phyloP scores from a whole-genome alignment of 2,797 vertebrate genomes.

The Lagocephalus sceleratus region DNA sequence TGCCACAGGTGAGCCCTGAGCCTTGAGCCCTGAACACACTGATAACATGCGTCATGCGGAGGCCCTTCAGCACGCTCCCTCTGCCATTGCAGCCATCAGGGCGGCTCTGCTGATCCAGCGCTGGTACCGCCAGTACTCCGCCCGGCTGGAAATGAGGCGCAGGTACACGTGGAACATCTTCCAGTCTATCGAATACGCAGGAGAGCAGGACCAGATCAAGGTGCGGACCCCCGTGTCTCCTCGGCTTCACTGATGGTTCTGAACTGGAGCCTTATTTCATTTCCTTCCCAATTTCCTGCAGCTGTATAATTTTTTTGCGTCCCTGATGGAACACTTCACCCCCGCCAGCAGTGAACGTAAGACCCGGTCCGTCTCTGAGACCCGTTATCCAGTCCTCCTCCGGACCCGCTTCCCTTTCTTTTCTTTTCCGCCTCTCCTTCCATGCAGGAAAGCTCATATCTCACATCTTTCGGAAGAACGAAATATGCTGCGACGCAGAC shows the following conservation, averaged over 20 bases:
- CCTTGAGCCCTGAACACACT: background rate
- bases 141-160: constrained; percentile 83
- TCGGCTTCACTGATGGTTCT: too few relatives aligned
- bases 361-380: constrained; percentile 33
- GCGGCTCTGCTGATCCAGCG: constrained; percentile 90
- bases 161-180: constrained; percentile 90
- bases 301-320: constrained; percentile 91
- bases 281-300: constrained; percentile 42
- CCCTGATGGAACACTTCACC: constrained; percentile 88
- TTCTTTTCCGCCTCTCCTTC: background rate
- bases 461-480: constrained; percentile 81
- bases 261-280: background rate
- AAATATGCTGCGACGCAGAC: constrained; percentile 72
- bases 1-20: constrained; percentile 66
- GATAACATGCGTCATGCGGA: background rate
- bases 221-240: constrained; percentile 64
- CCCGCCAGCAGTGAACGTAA: constrained; percentile 85
- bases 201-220: constrained; percentile 92
- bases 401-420: background rate
- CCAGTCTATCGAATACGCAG: constrained; percentile 92
- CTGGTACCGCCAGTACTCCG: constrained; percentile 88
- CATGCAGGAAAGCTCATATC: constrained; percentile 84
- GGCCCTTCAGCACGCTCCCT: background rate
- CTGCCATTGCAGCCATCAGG: constrained; percentile 73
- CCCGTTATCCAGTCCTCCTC: background rate